Evolutionary conservation across 1,140 invertebrate species (phyloP).

Genomic region (Bilobella aurantiaca): DNA sequence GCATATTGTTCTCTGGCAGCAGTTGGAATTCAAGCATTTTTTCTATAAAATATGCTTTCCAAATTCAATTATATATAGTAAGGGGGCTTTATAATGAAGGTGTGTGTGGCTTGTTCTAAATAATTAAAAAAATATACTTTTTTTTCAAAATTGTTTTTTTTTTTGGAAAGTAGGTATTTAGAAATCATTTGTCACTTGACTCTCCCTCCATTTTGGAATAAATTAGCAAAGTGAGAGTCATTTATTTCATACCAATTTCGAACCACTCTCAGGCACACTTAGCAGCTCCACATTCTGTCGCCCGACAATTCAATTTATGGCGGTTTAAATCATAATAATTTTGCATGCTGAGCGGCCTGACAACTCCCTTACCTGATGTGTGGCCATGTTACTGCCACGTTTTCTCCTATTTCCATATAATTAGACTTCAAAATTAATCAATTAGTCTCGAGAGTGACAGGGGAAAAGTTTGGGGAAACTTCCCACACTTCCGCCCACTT

Average conservation of each 20-base stretch:
- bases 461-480: too few species aligned
- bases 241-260: background rate
- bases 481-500: too few species aligned
- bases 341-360: background rate
- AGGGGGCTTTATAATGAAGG: too few species aligned
- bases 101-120: too few species aligned
- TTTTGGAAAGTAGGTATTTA: background rate
- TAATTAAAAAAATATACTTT: background rate
- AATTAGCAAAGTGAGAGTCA: background rate
- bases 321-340: conserved; percentile 5
- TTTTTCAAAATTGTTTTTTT: background rate
- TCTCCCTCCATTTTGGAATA: conserved; percentile 1
- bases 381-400: background rate
- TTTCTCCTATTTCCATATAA: too few species aligned
- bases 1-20: too few species aligned
- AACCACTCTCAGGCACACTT: background rate
- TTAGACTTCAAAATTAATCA: too few species aligned
- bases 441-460: too few species aligned
- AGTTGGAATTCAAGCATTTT: too few species aligned
- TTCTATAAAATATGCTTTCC: too few species aligned
- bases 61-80: too few species aligned
- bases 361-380: background rate
- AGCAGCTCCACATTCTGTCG: too few species aligned
- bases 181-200: background rate
- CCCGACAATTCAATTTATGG: background rate